Percentiles rank a stretch among this genome's conserved stretches.
Evolutionary conservation across 2,888 invertebrate genomes (phyloP).

Genomic region (Tricholauxania praeusta): DNA sequence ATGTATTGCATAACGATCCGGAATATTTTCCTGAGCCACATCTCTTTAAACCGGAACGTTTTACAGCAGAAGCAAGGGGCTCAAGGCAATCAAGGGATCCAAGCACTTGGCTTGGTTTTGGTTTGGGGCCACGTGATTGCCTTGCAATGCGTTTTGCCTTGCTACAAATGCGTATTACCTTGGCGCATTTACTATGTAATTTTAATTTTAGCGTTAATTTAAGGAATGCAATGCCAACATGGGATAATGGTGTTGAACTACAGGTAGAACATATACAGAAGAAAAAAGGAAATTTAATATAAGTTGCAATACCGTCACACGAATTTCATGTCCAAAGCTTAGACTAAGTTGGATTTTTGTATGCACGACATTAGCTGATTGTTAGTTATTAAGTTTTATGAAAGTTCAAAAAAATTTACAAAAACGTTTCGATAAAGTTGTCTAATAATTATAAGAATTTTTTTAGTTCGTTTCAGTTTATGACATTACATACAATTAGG

Average conservation of each 20-base stretch:
- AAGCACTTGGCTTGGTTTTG: slow-evolving; percentile 66
- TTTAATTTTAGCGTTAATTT: slow-evolving; percentile 58
- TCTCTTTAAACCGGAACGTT: slow-evolving; percentile 74
- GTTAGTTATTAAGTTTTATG: too few relatives aligned
- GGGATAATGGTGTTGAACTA: slow-evolving; percentile 57
- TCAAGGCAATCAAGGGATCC: slow-evolving; percentile 68
- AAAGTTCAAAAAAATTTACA: too few relatives aligned
- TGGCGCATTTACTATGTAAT: slow-evolving; percentile 55
- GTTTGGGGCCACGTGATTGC: slow-evolving; percentile 67
- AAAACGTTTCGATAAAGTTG: too few relatives aligned
- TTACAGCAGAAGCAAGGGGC: slow-evolving; percentile 64
- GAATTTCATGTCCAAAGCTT: too few relatives aligned
- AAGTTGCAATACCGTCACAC: too few relatives aligned
- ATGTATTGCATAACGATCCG: slow-evolving; percentile 74
- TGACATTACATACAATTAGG: too few relatives aligned
- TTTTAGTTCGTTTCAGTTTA: too few relatives aligned
- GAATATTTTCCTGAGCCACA: slow-evolving; percentile 74
- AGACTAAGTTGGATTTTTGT: too few relatives aligned
- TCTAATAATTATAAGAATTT: too few relatives aligned
- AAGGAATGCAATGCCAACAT: slow-evolving; percentile 45
- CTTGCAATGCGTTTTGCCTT: slow-evolving; percentile 65
- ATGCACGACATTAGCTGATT: too few relatives aligned
- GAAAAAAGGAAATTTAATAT: slow-evolving; percentile 32
- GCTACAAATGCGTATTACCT: slow-evolving; percentile 56
- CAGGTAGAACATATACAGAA: slow-evolving; percentile 52